Conservation (phyloP, 2,888 invertebrate genomes). For the Anorthoa munda region DNA sequence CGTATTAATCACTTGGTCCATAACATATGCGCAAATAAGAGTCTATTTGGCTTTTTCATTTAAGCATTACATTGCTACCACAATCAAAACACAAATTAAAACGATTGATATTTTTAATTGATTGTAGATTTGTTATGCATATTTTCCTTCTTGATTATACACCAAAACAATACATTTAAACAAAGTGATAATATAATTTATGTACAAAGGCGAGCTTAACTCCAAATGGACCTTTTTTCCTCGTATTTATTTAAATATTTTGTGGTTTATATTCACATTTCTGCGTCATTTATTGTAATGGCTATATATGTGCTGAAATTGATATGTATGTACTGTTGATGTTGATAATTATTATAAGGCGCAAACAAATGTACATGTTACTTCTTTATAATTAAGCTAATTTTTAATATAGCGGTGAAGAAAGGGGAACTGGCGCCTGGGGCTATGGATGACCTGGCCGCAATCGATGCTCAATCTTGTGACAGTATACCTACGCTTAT, state of each 20-base stretch:
- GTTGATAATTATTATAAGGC: neutral
- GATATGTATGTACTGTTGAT: too few relatives aligned
- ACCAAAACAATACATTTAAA: too few relatives aligned
- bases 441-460: constrained; percentile 29
- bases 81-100: neutral
- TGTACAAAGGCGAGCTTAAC: too few relatives aligned
- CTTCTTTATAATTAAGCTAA: neutral
- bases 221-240: too few relatives aligned
- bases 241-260: too few relatives aligned
- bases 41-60: too few relatives aligned
- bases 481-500: constrained; percentile 24
- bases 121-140: neutral
- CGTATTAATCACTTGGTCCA: too few relatives aligned
- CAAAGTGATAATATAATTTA: too few relatives aligned
- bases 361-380: neutral
- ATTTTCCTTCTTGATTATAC: neutral
- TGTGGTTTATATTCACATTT: too few relatives aligned
- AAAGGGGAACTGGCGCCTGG: constrained; percentile 3
- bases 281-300: too few relatives aligned
- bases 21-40: too few relatives aligned
- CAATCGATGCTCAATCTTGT: constrained; percentile 35
- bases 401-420: constrained; percentile 8
- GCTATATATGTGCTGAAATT: too few relatives aligned
- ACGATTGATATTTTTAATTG: neutral
- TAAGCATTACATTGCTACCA: neutral